These are phyloP conservation scores for Diglossa cyanea DNA, from an alignment of 2,797 vertebrate species.

Conservation along the genomic window DNA sequence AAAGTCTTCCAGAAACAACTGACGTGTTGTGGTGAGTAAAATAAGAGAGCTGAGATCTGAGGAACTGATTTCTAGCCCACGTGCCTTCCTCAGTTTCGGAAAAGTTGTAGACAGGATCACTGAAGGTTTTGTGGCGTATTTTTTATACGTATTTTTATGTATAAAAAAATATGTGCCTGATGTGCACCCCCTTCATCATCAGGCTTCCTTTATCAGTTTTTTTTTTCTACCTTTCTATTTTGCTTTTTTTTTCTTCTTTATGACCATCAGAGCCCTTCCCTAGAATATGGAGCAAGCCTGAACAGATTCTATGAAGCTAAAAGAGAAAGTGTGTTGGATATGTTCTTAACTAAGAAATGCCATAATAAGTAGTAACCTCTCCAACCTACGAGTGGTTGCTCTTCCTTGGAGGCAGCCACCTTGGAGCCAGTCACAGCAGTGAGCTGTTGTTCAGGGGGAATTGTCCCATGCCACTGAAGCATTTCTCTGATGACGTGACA, in stretches of 20 bases:
- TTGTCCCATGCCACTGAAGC: constrained; percentile 35
- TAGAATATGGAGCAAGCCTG: background rate
- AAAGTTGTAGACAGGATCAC: background rate
- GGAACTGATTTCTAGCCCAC: background rate
- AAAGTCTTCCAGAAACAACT: background rate
- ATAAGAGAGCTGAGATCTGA: background rate
- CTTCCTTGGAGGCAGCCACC: constrained; percentile 3
- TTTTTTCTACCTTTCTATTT: background rate
- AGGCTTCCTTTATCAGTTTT: background rate
- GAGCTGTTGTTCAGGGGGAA: constrained; percentile 11
- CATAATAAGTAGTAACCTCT: background rate
- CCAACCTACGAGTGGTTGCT: background rate
- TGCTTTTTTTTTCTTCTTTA: background rate
- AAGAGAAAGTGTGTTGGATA: background rate
- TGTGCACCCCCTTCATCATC: background rate
- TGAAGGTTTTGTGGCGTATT: background rate
- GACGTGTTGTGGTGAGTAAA: background rate
- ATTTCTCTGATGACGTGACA: background rate
- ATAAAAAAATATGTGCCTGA: too few species aligned
- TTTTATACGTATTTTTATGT: background rate
- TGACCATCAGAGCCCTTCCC: background rate
- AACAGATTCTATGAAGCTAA: background rate
- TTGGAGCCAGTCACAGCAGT: constrained; percentile 42
- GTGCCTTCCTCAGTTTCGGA: background rate
- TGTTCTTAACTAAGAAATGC: background rate